Base-by-base conservation (phyloP, 2,797 vertebrate genomes). In the Myotis daubentonii region DNA sequence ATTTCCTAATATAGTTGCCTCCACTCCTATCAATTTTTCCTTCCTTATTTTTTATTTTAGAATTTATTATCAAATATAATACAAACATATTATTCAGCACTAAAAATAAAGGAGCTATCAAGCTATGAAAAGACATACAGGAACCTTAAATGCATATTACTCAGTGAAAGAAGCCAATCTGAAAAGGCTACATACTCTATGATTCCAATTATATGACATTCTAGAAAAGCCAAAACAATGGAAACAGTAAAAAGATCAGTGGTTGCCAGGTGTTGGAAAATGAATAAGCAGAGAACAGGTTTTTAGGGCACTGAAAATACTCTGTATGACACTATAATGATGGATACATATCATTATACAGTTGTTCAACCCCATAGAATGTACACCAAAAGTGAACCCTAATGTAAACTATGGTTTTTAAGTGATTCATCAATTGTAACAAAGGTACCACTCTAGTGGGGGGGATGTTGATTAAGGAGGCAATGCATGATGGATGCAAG, bases 1-100 rank as follows among this genome's bases (percentile, higher is more conserved):
- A 93, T 91, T 92, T 94, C 23, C 57, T 76, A 89, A 92, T 25
- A 57, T 3, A 95, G 41, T 55, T 84, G 28, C 49, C n/a, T 87
- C 17, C 5, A 55, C 30, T 92, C 33, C 23, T 80, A 82, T 80
- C 72, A 85, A 84, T 57, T 78, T 87, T 91, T 82, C n/a, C 72
- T 81, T 74, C 38, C 57, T 74, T 84, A 41, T 55, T 81, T 79
- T 57, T 79, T 51, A 60, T 68, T 87, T 92, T 53, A 70, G 13
- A 86, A 30, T 75, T 90, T 65, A 75, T 57, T 85, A 80, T 74
- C 53, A 86, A 92, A 85, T 53, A 81, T 57, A 88, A 91, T 19
- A 79, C n/a, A 92, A 94, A 82, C 41, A 88, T n/a, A 74, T 70
- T 68, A 83, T 38, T 92, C 28, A 83, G 62, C 62, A 78, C 15